A percentile compares a stretch with the other conserved stretches of the same genome.
Conservation (phyloP, 2,797 vertebrate species). For the Hyperoplus lanceolatus region DNA sequence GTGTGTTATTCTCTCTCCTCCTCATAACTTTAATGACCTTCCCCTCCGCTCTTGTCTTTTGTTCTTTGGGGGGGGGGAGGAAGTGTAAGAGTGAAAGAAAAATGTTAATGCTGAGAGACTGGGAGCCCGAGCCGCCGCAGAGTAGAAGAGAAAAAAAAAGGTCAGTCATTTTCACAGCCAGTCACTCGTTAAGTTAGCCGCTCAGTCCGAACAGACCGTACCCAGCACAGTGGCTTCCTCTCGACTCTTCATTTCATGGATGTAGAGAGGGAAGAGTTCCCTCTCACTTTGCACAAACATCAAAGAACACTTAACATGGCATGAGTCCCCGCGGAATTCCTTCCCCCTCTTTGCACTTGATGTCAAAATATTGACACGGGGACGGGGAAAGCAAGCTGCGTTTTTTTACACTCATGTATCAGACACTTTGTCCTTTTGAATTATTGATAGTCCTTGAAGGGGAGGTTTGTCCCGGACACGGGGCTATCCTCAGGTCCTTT, state of each 20-base stretch:
- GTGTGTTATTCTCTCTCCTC: constrained; percentile 41
- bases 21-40: constrained; percentile 53
- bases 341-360: constrained; percentile 55
- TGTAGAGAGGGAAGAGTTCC: constrained; percentile 58
- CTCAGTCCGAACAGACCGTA: constrained; percentile 61
- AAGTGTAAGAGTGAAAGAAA: constrained; percentile 24
- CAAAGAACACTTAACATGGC: constrained; percentile 78
- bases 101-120: constrained; percentile 28
- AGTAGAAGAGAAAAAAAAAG: not conserved
- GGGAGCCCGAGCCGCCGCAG: not conserved
- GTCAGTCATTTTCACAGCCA: constrained; percentile 61
- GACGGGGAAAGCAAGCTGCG: constrained; percentile 55
- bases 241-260: constrained; percentile 71
- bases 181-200: constrained; percentile 64
- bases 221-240: constrained; percentile 50
- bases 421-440: constrained; percentile 76
- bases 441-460: constrained; percentile 70
- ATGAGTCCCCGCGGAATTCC: constrained; percentile 62
- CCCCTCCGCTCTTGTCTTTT: constrained; percentile 24
- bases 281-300: constrained; percentile 75
- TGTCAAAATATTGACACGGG: constrained; percentile 79
- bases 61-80: constrained; percentile 33
- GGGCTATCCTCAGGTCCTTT: constrained; percentile 55
- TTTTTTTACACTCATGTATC: constrained; percentile 66
- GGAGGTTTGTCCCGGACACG: constrained; percentile 43